phyloP scores from a whole-genome alignment of 2,797 vertebrate genomes.

The Falco biarmicus region DNA sequence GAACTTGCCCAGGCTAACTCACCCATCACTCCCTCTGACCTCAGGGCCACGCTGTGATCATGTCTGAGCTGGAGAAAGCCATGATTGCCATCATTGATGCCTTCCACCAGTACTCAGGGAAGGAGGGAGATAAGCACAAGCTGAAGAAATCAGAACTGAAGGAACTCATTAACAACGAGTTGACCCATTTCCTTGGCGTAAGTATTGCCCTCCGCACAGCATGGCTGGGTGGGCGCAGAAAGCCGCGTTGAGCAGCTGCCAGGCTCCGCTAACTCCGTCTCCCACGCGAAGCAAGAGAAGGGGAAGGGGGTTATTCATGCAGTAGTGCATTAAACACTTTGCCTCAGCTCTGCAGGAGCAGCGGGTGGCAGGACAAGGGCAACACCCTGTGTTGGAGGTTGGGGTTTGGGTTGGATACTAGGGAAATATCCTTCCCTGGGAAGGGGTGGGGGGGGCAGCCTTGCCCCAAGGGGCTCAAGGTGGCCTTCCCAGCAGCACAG shows the following conservation, averaged over 20 bases:
- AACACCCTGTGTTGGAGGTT: background rate
- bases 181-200: constrained; percentile 82
- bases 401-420: background rate
- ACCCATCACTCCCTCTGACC: background rate
- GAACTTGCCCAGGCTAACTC: rapidly evolving
- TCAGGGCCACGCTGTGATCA: constrained; percentile 7
- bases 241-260: background rate
- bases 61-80: constrained; percentile 87
- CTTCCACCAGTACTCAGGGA: constrained; percentile 85
- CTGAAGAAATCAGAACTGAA: constrained; percentile 89
- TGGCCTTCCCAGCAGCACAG: background rate
- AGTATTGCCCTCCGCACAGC: background rate
- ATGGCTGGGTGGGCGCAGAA: background rate
- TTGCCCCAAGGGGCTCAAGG: background rate
- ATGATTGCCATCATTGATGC: constrained; percentile 81
- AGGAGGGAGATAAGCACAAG: constrained; percentile 87
- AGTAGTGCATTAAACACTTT: background rate
- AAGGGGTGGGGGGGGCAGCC: background rate
- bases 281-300: rapidly evolving
- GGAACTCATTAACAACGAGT: constrained; percentile 83
- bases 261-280: background rate
- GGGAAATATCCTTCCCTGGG: background rate
- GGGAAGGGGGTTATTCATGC: background rate
- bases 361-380: background rate
- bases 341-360: background rate